A percentile compares a stretch with the other conserved stretches of the same genome.
Evolutionary conservation across 2,113 vertebrate genomes (phyloP).

Genomic region (Mystacornis crossleyi): DNA sequence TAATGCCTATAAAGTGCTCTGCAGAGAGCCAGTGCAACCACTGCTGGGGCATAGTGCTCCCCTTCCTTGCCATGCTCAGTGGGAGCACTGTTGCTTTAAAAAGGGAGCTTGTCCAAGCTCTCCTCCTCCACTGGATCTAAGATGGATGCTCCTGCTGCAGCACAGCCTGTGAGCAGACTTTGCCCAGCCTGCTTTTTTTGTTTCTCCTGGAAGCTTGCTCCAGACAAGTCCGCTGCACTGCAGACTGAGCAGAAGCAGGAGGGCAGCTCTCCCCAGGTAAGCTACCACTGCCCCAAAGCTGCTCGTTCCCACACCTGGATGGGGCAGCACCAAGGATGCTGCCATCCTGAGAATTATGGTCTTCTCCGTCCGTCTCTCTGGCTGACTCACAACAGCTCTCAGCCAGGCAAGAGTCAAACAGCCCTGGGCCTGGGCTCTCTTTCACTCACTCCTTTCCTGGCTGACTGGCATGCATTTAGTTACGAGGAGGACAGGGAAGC

Average conservation of each 20-base stretch:
- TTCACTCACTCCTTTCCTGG: background rate
- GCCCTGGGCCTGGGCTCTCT: background rate
- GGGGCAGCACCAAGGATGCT: constrained; percentile 24
- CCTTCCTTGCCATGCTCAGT: constrained; percentile 18
- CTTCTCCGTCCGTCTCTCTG: background rate
- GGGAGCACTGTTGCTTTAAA: constrained; percentile 70
- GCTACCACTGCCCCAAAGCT: background rate
- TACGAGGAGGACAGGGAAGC: background rate
- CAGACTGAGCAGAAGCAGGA: constrained; percentile 54
- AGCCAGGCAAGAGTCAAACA: background rate
- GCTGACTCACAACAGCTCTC: constrained; percentile 21
- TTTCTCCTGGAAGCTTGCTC: constrained; percentile 73
- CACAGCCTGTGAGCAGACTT: constrained; percentile 70
- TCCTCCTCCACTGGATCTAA: constrained; percentile 63
- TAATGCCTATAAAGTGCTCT: background rate
- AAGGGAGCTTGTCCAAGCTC: constrained; percentile 67
- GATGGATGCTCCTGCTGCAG: constrained; percentile 68
- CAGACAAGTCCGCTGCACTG: constrained; percentile 63
- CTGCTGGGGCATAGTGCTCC: background rate
- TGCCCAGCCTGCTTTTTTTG: constrained; percentile 75
- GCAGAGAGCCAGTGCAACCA: fast-evolving
- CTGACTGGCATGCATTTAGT: background rate
- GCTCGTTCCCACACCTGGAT: constrained; percentile 5
- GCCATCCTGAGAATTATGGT: constrained; percentile 52
- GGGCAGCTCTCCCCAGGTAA: constrained; percentile 63